Percentiles rank a stretch among this genome's conserved stretches.
phyloP scores from a whole-genome alignment of 2,797 vertebrate genomes.

The Premnoplex brunnescens region DNA sequence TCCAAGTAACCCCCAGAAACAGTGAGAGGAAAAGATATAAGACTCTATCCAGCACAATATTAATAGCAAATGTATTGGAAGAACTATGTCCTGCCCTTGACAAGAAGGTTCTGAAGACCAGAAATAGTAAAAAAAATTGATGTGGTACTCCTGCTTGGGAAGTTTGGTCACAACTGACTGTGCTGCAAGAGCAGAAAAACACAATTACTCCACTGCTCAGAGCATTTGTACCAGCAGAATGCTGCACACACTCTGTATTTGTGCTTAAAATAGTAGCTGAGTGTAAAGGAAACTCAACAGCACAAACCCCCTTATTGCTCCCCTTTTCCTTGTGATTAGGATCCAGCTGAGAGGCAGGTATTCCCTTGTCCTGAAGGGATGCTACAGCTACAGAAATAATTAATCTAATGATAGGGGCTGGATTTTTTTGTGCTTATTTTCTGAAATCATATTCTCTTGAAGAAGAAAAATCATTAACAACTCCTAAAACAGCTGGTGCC shows the following conservation, averaged over 20 bases:
- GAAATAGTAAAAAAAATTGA: background rate
- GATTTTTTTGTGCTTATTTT: background rate
- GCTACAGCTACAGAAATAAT: background rate
- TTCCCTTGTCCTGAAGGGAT: background rate
- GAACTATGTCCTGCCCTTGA: background rate
- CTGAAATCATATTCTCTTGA: background rate
- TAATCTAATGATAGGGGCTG: background rate
- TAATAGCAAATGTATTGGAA: background rate
- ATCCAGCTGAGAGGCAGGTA: background rate
- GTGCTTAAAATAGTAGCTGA: background rate
- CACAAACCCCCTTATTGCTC: background rate
- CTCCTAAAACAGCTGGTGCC: background rate
- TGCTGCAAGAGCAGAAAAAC: background rate
- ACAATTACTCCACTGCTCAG: background rate
- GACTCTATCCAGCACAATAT: background rate
- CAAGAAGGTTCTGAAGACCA: background rate
- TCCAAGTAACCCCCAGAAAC: background rate
- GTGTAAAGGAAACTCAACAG: background rate
- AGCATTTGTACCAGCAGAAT: background rate
- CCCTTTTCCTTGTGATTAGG: background rate
- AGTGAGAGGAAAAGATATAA: background rate
- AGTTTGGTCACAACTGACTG: background rate
- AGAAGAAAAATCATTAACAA: background rate
- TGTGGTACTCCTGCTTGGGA: background rate
- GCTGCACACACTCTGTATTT: background rate